Conservation (phyloP, 1,140 invertebrate genomes). For the Zeugodacus cucurbitae region DNA sequence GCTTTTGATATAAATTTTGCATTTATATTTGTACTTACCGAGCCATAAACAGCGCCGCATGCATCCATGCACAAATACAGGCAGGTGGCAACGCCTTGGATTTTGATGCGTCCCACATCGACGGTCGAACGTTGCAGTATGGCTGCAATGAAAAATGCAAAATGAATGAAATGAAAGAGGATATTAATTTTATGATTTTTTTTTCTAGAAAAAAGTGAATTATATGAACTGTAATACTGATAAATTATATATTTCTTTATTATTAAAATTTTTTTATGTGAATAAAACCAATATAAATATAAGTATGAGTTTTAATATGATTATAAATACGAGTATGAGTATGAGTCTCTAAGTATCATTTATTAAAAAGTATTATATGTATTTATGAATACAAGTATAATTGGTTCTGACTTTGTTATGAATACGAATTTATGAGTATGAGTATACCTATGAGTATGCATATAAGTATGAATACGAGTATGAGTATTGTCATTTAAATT, state of each 20-base stretch:
- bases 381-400: background rate
- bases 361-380: too few species aligned
- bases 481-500: too few species aligned
- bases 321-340: background rate
- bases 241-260: too few species aligned
- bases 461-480: background rate
- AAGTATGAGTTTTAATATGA: background rate
- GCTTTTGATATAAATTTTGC: background rate
- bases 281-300: too few species aligned
- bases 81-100: slow-evolving; percentile 84
- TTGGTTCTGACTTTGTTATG: too few species aligned
- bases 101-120: slow-evolving; percentile 81
- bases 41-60: slow-evolving; percentile 83
- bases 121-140: slow-evolving; percentile 84
- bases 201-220: too few species aligned
- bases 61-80: slow-evolving; percentile 87
- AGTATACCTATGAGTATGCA: background rate
- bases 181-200: too few species aligned
- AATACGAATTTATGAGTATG: too few species aligned
- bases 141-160: slow-evolving; percentile 68
- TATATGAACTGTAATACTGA: too few species aligned
- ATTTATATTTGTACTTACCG: slow-evolving; percentile 74
- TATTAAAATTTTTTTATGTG: too few species aligned
- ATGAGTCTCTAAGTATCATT: background rate
- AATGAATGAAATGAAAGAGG: background rate